Base-by-base conservation (phyloP, 2,113 vertebrate species). In the Ia io region DNA sequence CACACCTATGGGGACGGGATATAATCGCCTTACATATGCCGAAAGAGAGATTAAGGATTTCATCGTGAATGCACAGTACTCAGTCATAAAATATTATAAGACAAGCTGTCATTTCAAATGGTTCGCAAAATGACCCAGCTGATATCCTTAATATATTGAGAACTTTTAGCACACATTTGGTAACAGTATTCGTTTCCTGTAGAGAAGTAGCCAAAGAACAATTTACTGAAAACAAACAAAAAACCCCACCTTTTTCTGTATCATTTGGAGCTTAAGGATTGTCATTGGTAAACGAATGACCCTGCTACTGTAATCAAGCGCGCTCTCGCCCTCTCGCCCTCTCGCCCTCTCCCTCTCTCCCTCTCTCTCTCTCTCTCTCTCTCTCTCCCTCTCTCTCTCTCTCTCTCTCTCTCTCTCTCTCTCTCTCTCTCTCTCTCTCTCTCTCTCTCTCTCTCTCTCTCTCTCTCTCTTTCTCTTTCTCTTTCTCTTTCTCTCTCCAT, bases 1-100 rank as follows among this genome's bases (percentile, higher is more conserved):
- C 20, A 35, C 2, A 2, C 28, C 53, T 44, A 0, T 2, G 2
- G 42, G 23, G 13, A 9, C 12, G 53, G 44, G 30, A 11, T 42
- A 0, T 18, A 0, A 47, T n/a, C 53, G 32, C 67, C 10, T 69
- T 82, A 22, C 1, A 18, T 3, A n/a, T 32, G n/a, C 22, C 53
- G n/a, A 10, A 61, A 12, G 51, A 90, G 53, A n/a, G 18, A 42
- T 61, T 13, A 14, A 17, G 7, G 78, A 47, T 40, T 65, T 56
- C 42, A 14, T 3, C 16, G 30, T 76, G 10, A 44, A 35, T 37
- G 79, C 70, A 4, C 30, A n/a, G 0, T 44, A 23, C 20, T 37
- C 32, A 3, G 63, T 44, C 9, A 3, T 18, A 35, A 79, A 47
- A 23, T 42, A 2, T 3, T 17, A 3, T 3, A 30, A 77, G 84